These are phyloP conservation scores for Calycopis cecrops DNA, from an alignment of 1,140 invertebrate species.

Conservation along the genomic window DNA sequence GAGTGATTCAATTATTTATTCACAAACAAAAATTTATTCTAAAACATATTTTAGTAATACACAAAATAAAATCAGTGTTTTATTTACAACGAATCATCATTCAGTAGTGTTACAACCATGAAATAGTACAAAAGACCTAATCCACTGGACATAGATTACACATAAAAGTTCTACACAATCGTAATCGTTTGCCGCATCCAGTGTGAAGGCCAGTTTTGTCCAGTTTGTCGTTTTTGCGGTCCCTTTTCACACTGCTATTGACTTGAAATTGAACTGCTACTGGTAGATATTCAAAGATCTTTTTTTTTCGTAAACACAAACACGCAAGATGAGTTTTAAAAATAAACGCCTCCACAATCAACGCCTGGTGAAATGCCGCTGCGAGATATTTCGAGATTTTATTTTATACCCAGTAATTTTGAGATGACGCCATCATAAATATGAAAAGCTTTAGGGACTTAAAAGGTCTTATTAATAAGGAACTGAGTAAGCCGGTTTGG, in stretches of 20 bases:
- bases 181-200: not conserved
- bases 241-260: constrained; percentile 9
- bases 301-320: constrained; percentile 2
- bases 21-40: too few relatives aligned
- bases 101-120: too few relatives aligned
- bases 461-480: constrained; percentile 5
- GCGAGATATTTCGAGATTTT: not conserved
- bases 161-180: too few relatives aligned
- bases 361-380: not conserved
- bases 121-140: too few relatives aligned
- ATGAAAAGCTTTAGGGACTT: constrained; percentile 7
- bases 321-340: constrained; percentile 2
- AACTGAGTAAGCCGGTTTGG: not conserved
- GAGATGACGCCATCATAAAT: constrained; percentile 3
- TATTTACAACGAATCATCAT: too few relatives aligned
- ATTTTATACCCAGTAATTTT: constrained; percentile 9
- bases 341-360: not conserved
- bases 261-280: constrained; percentile 5
- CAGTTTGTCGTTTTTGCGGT: constrained; percentile 7
- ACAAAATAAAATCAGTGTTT: too few relatives aligned
- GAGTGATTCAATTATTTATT: too few relatives aligned
- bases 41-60: too few relatives aligned
- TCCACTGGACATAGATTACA: too few relatives aligned
- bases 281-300: constrained; percentile 4
- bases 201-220: constrained; percentile 13